phyloP scores from a whole-genome alignment of 2,888 invertebrate genomes.

The Gasteruption jaculator region DNA sequence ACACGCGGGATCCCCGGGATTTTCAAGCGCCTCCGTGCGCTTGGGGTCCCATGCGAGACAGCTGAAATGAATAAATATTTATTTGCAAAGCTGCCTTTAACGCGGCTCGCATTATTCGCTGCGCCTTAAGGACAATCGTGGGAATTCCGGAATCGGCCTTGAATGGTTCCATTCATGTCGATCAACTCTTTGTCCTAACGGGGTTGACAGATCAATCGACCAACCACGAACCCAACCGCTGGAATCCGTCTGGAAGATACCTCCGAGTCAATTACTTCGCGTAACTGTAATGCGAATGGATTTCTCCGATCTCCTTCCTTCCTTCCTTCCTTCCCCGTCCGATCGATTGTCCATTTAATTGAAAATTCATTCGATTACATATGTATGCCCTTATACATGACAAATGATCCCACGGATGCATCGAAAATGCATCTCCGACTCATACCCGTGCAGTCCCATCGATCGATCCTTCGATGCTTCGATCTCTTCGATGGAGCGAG shows the following conservation, averaged over 20 bases:
- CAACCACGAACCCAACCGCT: neutral
- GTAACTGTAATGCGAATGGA: constrained; percentile 16
- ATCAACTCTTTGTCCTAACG: constrained; percentile 47
- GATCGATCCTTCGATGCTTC: no score
- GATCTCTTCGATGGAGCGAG: no score
- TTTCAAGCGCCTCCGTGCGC: no score
- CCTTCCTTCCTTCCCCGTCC: no score
- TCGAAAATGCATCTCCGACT: no score
- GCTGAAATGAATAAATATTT: no score
- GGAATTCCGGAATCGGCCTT: constrained; percentile 50
- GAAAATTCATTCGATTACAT: no score
- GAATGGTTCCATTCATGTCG: constrained; percentile 52
- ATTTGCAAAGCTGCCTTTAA: no score
- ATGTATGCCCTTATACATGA: neutral
- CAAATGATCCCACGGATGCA: neutral
- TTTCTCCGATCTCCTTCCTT: neutral
- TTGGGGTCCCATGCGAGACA: no score
- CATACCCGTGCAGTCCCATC: no score
- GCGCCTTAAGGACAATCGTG: constrained; percentile 50
- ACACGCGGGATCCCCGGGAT: constrained; percentile 5
- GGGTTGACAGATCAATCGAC: constrained; percentile 50
- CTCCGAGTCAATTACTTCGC: constrained; percentile 13
- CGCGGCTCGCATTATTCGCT: no score
- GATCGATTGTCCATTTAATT: no score
- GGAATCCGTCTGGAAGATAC: constrained; percentile 3